Evolutionary conservation across 2,888 invertebrate genomes (phyloP), one percentile per base, ranked within the genome.

Genomic region (Scaeva pyrastri): DNA sequence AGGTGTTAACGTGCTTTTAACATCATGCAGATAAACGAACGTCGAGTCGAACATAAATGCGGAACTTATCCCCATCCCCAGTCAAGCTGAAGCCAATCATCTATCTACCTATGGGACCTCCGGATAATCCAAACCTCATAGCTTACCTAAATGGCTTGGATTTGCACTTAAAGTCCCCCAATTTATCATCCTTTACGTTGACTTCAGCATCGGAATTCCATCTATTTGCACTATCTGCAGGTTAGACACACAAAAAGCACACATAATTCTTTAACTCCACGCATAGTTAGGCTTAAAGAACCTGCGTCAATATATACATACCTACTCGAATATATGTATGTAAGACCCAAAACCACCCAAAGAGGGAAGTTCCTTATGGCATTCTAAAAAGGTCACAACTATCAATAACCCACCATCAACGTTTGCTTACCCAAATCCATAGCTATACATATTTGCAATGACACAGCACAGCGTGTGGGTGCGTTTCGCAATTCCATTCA

Each of bases 311-410:
- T 48, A 36, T n/a, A 21, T 21, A 68, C 39, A n/a, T n/a, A n/a
- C n/a, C n/a, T n/a, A n/a, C n/a, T n/a, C n/a, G n/a, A n/a, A n/a
- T n/a, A n/a, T n/a, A n/a, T n/a, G n/a, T n/a, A n/a, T n/a, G n/a
- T n/a, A n/a, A 31, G 31, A 31, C 8, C 6, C 43, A 64, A 50
- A 83, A 26, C 83, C 83, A 83, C 83, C 78, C 83, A 83, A 62
- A 68, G 78, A 62, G 78, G 52, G 52, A 23, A 83, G 78, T 78
- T 78, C 83, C 60, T 73, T 70, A 60, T 41, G 12, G 73, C 78
- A 62, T 50, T 48, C 60, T 58, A 71, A 66, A 72, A 62, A 83
- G 82, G 78, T 83, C 73, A 83, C 39, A 78, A 62, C 83, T 56
- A 83, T 83, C 83, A 74, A 78, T 78, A 73, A 83, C 45, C 52